Evolutionary conservation across 2,797 vertebrate genomes (phyloP), one percentile per base, ranked within the genome.

Genomic region (Lophius americanus): DNA sequence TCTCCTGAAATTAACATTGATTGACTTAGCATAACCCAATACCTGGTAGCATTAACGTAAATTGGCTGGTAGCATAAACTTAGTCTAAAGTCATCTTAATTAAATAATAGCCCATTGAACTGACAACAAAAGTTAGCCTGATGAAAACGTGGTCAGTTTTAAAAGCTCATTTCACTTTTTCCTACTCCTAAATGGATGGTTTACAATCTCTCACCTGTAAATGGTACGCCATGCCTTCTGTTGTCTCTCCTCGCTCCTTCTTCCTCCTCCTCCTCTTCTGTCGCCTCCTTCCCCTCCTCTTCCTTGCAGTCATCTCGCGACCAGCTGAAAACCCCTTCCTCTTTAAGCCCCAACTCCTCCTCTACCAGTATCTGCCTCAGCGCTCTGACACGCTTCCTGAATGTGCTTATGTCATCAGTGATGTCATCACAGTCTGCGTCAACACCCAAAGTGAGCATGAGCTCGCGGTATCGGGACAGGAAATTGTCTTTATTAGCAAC

Each of bases 401-500:
- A 75, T 3, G 58, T 23, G 47, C 55, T 2, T 1, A 80, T 69
- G 74, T 90, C 63, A 0, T 87, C 88, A 4, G 71, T 62, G 56
- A 65, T 3, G 62, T 92, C 84, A 7, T 90, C 88, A 33, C 76
- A 78, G 63, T 90, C 79, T 0, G 90, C 70, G 60, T 94, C 93
- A 42, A 88, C 92, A 58, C 94, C 96, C 47, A 97, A 79, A 7
- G 95, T 94, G 39, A 89, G 88, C 86, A 98, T 96, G 68, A 98
- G 94, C 69, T 95, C 92, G 10, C 94, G 85, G 60, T 94, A 99
- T 46, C 94, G 95, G 9, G 95, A 93, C 66, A 97, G 92, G 76
- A 98, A 95, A 87, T 95, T 92, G 5, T 94, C 91, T 0, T 78
- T 83, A 7, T 46, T 49, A 1, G 60, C 75, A 84, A 8, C 78